phyloP scores from a whole-genome alignment of 1,140 invertebrate genomes.

The Musca domestica region DNA sequence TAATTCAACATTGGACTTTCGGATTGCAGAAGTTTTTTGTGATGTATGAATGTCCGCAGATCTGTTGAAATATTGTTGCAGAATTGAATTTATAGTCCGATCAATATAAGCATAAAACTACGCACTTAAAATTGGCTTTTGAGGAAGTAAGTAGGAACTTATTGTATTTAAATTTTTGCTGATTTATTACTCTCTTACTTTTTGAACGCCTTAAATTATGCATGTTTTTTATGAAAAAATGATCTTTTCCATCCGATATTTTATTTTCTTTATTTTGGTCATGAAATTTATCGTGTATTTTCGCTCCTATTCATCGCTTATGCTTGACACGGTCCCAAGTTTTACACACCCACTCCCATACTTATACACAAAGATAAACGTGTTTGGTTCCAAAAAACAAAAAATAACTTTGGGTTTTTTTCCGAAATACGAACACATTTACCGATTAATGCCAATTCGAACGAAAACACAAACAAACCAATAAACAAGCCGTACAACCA shows the following conservation, averaged over 20 bases:
- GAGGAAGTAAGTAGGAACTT: too few relatives aligned
- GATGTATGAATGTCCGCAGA: too few relatives aligned
- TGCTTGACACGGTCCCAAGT: not conserved
- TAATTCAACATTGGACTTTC: too few relatives aligned
- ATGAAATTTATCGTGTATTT: not conserved
- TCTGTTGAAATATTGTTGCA: too few relatives aligned
- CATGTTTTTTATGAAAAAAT: not conserved
- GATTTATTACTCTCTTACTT: too few relatives aligned
- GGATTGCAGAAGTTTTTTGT: too few relatives aligned
- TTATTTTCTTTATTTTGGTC: slow-evolving; percentile 10
- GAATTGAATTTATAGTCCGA: too few relatives aligned
- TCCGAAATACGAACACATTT: not conserved
- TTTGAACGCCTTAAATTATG: slow-evolving; percentile 9
- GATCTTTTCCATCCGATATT: not conserved
- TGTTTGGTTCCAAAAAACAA: not conserved
- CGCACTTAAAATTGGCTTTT: too few relatives aligned
- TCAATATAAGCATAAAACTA: too few relatives aligned
- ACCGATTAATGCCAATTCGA: not conserved
- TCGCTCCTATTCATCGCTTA: not conserved
- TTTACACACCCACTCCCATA: not conserved
- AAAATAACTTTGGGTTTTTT: not conserved
- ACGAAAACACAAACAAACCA: not conserved
- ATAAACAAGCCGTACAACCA: not conserved
- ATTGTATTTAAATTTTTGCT: too few relatives aligned
- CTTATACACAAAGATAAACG: not conserved